Percentiles rank a stretch among this genome's conserved stretches.
Evolutionary conservation across 2,113 vertebrate species (phyloP).

Genomic region (Hippocampus comes): DNA sequence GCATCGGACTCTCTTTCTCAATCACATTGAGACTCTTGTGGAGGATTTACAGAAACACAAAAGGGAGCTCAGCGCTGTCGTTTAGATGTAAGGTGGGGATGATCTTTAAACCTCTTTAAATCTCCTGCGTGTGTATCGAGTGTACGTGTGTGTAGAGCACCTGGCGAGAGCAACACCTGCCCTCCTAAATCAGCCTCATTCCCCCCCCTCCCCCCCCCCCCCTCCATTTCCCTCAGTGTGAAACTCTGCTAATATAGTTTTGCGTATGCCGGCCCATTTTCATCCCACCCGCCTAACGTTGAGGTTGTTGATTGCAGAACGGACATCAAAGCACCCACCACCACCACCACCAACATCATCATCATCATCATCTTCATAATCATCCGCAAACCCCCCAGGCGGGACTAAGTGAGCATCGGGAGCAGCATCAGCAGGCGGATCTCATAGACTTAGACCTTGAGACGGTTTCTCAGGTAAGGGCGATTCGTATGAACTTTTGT

Average conservation of each 20-base stretch:
- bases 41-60: constrained; percentile 47
- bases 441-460: constrained; percentile 82
- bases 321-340: constrained; percentile 64
- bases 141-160: neutral
- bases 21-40: constrained; percentile 15
- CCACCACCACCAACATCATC: constrained; percentile 30
- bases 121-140: constrained; percentile 14
- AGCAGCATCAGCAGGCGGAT: constrained; percentile 30
- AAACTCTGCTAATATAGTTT: constrained; percentile 23
- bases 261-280: constrained; percentile 29
- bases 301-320: constrained; percentile 85
- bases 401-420: constrained; percentile 29
- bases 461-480: constrained; percentile 84
- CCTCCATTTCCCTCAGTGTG: constrained; percentile 9
- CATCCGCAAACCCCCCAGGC: constrained; percentile 30
- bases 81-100: constrained; percentile 51
- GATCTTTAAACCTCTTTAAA: constrained; percentile 53
- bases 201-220: too few species aligned
- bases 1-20: constrained; percentile 16
- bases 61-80: constrained; percentile 44
- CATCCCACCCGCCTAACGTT: constrained; percentile 53
- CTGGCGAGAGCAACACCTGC: constrained; percentile 19
- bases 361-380: constrained; percentile 28
- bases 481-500: neutral
- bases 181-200: constrained; percentile 8